Conservation (phyloP, 2,797 vertebrate genomes). For the Selene dorsalis region DNA sequence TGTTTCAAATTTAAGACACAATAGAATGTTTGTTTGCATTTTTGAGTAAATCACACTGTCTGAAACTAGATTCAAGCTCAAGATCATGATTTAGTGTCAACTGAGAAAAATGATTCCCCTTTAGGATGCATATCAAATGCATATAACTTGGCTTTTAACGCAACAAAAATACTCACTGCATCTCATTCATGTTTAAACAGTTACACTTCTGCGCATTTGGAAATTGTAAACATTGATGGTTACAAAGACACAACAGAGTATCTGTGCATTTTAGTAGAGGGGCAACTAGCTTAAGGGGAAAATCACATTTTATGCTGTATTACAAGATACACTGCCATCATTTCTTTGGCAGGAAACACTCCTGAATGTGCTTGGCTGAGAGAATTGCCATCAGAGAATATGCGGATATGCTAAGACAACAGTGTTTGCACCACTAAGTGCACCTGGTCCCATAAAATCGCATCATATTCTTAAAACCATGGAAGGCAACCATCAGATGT, state of each 20-base stretch:
- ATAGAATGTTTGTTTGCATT: no score
- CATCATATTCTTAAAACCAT: slow-evolving; percentile 67
- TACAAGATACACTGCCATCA: background rate
- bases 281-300: background rate
- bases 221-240: background rate
- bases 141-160: background rate
- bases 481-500: slow-evolving; percentile 64
- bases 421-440: slow-evolving; percentile 57
- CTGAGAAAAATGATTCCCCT: background rate
- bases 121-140: background rate
- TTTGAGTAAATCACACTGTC: background rate
- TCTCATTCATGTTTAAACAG: background rate
- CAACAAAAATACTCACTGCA: background rate
- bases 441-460: slow-evolving; percentile 63
- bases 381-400: slow-evolving; percentile 50
- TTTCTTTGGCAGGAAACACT: slow-evolving; percentile 21
- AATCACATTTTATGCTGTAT: background rate
- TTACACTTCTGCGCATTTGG: background rate
- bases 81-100: background rate
- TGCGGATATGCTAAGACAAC: slow-evolving; percentile 31
- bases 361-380: slow-evolving; percentile 12
- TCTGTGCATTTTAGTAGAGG: background rate
- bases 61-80: background rate
- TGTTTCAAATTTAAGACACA: background rate
- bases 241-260: background rate